phyloP scores from a whole-genome alignment of 2,113 vertebrate species.

The Cepphus grylle region DNA sequence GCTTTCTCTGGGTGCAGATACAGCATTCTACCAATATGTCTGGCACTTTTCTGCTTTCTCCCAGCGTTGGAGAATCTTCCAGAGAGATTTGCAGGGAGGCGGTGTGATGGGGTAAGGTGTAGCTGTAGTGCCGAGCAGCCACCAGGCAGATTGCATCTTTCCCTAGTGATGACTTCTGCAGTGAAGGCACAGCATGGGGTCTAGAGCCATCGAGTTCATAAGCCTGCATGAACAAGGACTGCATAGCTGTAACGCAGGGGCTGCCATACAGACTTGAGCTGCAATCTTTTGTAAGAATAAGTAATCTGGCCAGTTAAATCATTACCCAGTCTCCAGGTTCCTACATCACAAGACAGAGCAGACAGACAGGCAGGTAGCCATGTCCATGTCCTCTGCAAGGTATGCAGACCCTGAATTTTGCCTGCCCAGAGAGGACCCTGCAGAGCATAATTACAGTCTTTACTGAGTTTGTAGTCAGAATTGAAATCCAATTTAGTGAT shows the following conservation, averaged over 20 bases:
- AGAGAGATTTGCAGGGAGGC: not conserved
- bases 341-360: not conserved
- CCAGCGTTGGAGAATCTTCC: not conserved
- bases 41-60: not conserved
- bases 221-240: not conserved
- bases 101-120: no score
- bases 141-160: not conserved
- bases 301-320: not conserved
- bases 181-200: not conserved
- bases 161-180: not conserved
- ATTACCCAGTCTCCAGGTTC: not conserved
- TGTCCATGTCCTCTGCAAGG: not conserved
- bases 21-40: not conserved
- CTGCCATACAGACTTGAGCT: not conserved
- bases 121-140: not conserved
- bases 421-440: not conserved
- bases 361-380: not conserved
- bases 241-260: not conserved
- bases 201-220: not conserved
- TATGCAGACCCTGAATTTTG: not conserved
- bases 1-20: not conserved
- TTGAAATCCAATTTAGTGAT: not conserved
- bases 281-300: not conserved
- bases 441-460: not conserved
- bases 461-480: not conserved